Percentiles rank a stretch among this genome's conserved stretches.
Conservation (phyloP, 2,113 vertebrate species). For the Chloebia gouldiae region DNA sequence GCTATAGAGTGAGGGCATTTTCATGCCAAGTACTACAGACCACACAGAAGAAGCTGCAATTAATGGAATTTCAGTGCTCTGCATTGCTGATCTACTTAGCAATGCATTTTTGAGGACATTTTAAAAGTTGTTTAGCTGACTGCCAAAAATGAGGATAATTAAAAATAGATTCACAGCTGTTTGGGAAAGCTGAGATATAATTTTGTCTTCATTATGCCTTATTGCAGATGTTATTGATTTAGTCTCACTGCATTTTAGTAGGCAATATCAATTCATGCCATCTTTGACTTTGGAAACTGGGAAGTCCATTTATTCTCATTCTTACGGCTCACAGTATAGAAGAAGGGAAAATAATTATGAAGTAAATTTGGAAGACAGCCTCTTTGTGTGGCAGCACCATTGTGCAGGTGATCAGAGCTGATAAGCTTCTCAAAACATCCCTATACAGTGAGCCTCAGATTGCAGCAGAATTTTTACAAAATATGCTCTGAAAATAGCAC, state of each 20-base stretch:
- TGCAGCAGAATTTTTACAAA: background rate
- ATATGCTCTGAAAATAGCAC: background rate
- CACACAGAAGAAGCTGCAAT: slow-evolving; percentile 72
- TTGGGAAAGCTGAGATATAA: slow-evolving; percentile 79
- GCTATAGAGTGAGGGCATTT: background rate
- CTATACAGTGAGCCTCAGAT: background rate
- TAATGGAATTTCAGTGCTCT: slow-evolving; percentile 70
- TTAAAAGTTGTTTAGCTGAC: slow-evolving; percentile 81
- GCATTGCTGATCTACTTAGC: slow-evolving; percentile 78
- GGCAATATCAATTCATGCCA: slow-evolving; percentile 64
- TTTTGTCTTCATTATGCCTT: slow-evolving; percentile 84
- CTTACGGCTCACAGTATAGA: background rate
- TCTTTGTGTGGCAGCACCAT: background rate
- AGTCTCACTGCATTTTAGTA: slow-evolving; percentile 69
- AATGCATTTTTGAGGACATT: slow-evolving; percentile 78
- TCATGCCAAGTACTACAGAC: slow-evolving; percentile 37
- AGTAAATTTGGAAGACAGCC: background rate
- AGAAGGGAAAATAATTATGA: background rate
- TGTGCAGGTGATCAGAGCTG: background rate
- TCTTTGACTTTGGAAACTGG: slow-evolving; percentile 71
- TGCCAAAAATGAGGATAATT: slow-evolving; percentile 82
- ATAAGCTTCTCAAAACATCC: background rate
- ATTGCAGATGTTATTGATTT: slow-evolving; percentile 85
- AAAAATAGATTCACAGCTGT: slow-evolving; percentile 84
- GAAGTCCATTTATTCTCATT: slow-evolving; percentile 65